Base-by-base conservation (phyloP, 35 echinoderm and acorn worm genomes). In the Patiria miniata region DNA sequence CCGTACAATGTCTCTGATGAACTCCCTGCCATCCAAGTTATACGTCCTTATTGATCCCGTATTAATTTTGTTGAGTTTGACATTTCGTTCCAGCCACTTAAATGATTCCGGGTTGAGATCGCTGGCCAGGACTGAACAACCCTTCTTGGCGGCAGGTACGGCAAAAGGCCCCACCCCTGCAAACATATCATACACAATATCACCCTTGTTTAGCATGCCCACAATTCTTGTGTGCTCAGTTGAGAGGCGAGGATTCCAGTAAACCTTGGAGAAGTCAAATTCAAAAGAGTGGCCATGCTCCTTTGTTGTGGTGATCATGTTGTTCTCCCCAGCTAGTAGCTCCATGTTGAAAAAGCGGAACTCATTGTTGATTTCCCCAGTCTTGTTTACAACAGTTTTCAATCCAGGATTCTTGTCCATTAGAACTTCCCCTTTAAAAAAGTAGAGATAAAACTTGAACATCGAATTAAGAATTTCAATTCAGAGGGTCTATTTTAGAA, bases 221-320 rank as follows among this genome's bases (percentile, higher is more conserved):
- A 89, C 90, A 21, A 99, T 94, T 18, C 96, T 59, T 21, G 87
- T 77, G 81, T 99, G 96, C 42, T 99, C 96, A 29, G 92, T 99
- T 3, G 84, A 85, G 14, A 99, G 83, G 8, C 96, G 54, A 1
- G 96, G 93, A 79, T 99, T 99, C 96, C 96, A 99, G 80, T 99
- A 99, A 1, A 99, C 96, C 80, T 99, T 99, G 0, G 96, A 94
- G 87, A 99, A 99, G 82, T 99, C 96, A 91, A 99, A 85, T 39
- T 91, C 78, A 82, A 92, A 99, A 7, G 78, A 26, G 36, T 78
- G 58, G n/a, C 78, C 83, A 76, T 95, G 83, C 68, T 99, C 96
- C 39, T 86, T 91, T 0, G 92, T 87, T 3, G 79, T 82, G n/a
- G 87, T 86, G 28, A 94, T 85, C 57, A 94, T 91, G 54, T 87